phyloP scores from a whole-genome alignment of 2,888 invertebrate species.

The Macaria liturata region DNA sequence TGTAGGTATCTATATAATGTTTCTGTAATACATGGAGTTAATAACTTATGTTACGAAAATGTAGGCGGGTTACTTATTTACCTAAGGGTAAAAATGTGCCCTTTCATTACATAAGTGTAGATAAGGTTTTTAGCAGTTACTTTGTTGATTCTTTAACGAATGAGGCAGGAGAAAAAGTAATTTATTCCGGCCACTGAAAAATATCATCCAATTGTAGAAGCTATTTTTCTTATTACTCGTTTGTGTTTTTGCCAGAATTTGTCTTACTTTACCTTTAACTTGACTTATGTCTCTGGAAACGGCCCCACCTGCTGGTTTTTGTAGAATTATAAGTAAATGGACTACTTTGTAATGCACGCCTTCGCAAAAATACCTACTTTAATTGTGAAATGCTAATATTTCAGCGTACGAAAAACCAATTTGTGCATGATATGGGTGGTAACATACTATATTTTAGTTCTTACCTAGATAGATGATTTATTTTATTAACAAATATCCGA shows the following conservation, averaged over 20 bases:
- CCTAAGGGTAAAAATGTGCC: too few relatives aligned
- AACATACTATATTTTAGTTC: too few relatives aligned
- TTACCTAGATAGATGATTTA: too few relatives aligned
- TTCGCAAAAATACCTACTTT: not conserved
- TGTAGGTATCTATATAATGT: too few relatives aligned
- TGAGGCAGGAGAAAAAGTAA: not conserved
- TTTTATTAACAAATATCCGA: too few relatives aligned
- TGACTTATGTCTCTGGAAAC: not conserved
- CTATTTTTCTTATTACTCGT: not conserved
- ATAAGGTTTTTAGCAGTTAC: not conserved
- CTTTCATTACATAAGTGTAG: too few relatives aligned
- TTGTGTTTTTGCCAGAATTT: constrained; percentile 7
- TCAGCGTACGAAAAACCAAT: too few relatives aligned
- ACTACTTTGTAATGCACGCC: not conserved
- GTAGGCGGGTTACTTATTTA: too few relatives aligned
- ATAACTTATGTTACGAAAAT: too few relatives aligned
- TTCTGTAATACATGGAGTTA: too few relatives aligned
- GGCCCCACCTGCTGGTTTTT: constrained; percentile 6
- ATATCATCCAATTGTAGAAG: constrained; percentile 14
- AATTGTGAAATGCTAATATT: too few relatives aligned
- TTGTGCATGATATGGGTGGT: too few relatives aligned
- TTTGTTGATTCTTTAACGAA: constrained; percentile 4
- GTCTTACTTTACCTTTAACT: not conserved
- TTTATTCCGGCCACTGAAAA: constrained; percentile 3
- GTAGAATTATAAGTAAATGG: constrained; percentile 1